Conservation (phyloP, 2,113 vertebrate species). For the Sceloporus tristichus region DNA sequence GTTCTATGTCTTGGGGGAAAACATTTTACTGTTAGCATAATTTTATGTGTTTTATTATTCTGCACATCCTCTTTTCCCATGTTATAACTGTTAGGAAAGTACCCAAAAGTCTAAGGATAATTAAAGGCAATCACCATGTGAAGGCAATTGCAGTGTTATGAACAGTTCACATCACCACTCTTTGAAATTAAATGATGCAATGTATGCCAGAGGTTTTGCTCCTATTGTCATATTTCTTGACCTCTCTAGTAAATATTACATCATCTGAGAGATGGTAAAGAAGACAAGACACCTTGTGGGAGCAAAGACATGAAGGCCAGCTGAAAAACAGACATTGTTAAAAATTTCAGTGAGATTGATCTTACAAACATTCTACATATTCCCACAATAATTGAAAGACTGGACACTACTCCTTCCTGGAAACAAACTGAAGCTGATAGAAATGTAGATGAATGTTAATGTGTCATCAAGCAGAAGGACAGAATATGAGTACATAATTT, state of each 20-base stretch:
- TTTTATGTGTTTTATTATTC: background rate
- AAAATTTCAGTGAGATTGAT: background rate
- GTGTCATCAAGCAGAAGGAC: slow-evolving; percentile 59
- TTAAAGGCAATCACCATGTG: background rate
- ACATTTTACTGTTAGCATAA: background rate
- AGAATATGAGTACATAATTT: slow-evolving; percentile 67
- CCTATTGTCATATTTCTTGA: background rate
- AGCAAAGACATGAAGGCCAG: background rate
- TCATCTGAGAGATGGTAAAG: background rate
- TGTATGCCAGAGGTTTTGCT: background rate
- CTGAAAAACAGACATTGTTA: background rate
- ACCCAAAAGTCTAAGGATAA: background rate
- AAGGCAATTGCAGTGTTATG: background rate
- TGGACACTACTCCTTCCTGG: slow-evolving; percentile 55
- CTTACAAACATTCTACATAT: background rate
- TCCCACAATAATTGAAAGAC: background rate
- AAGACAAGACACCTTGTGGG: background rate
- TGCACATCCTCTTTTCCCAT: background rate
- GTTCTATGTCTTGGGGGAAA: background rate
- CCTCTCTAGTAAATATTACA: background rate
- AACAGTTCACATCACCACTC: background rate
- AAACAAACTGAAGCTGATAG: slow-evolving; percentile 65
- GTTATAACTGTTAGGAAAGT: background rate
- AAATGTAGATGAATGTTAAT: slow-evolving; percentile 62
- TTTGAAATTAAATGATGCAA: background rate